Base-by-base conservation (phyloP, 2,113 vertebrate genomes). In the Tragulus kanchil region DNA sequence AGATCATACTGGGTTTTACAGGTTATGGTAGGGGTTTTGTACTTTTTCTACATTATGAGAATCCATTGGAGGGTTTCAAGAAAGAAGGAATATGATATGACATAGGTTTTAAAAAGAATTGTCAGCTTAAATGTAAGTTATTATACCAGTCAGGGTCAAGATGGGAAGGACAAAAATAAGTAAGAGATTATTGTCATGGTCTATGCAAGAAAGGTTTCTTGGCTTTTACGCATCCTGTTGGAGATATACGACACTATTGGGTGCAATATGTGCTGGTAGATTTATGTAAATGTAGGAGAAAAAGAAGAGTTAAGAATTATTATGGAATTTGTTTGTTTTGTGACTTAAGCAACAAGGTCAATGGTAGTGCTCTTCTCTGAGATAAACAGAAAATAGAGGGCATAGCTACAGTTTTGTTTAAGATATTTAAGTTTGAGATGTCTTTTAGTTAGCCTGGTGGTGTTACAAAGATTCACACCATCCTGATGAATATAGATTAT, bases 401-500 rank as follows among this genome's bases (percentile, higher is more conserved):
- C 15, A 65, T 25, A 93, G 21, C 9, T 61, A 65, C 28, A 67
- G 25, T 67, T 92, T 89, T 14, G 14, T 54, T 91, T 75, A 83
- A 73, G 48, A 79, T 14, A 54, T 56, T 88, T 50, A 65, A 62
- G 6, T 79, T 75, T 75, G 26, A 85, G 31, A 42, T 85, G 5
- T 0, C 45, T 94, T 93, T 96, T 85, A 88, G 25, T 64, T 90
- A 92, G 69, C 23, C 3, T 67, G n/a, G 15, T 92, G 3, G 28
- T 93, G 83, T 65, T 71, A 86, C 25, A 87, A 90, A 84, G 50
- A 8, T 65, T 12, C 6, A 28, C 50, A 78, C 13, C 71, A 59
- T 64, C 13, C 17, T 83, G 13, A 42, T 85, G 21, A 96, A 83
- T 54, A 90, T 92, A 87, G 88, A 88, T 73, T 95, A 6, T 11